These are phyloP conservation scores for Panurus biarmicus DNA, from an alignment of 2,113 vertebrate genomes.

Conservation along the genomic window DNA sequence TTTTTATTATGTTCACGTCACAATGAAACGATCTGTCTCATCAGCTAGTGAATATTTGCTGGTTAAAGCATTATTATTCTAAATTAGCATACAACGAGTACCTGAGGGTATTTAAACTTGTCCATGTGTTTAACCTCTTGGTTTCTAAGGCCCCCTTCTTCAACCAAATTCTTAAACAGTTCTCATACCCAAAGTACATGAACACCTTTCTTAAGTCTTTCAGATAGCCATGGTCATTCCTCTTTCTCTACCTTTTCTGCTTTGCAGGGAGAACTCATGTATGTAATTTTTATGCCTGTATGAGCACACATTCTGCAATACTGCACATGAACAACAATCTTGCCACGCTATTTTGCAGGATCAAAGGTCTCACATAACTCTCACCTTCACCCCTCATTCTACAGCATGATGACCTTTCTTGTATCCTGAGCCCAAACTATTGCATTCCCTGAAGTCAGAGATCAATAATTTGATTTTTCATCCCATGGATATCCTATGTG, in stretches of 20 bases:
- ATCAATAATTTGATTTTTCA: not conserved
- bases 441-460: not conserved
- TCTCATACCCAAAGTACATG: not conserved
- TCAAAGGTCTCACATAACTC: not conserved
- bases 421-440: not conserved
- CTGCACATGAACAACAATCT: not conserved
- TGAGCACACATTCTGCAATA: not conserved
- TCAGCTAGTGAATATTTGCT: constrained; percentile 41
- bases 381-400: not conserved
- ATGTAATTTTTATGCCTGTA: not conserved
- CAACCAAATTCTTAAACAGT: not conserved
- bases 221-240: not conserved
- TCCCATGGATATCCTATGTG: not conserved
- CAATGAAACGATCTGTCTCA: constrained; percentile 58
- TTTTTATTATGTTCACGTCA: constrained; percentile 63
- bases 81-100: constrained; percentile 35
- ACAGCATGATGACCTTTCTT: not conserved
- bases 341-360: not conserved
- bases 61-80: constrained; percentile 59
- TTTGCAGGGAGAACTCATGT: not conserved
- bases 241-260: not conserved
- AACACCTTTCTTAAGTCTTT: not conserved
- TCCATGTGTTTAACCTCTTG: not conserved
- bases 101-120: constrained; percentile 1
- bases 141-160: not conserved